Percentiles rank a stretch among this genome's conserved stretches.
Conservation (phyloP, 2,113 vertebrate species). For the Paracanthobrama guichenoti region DNA sequence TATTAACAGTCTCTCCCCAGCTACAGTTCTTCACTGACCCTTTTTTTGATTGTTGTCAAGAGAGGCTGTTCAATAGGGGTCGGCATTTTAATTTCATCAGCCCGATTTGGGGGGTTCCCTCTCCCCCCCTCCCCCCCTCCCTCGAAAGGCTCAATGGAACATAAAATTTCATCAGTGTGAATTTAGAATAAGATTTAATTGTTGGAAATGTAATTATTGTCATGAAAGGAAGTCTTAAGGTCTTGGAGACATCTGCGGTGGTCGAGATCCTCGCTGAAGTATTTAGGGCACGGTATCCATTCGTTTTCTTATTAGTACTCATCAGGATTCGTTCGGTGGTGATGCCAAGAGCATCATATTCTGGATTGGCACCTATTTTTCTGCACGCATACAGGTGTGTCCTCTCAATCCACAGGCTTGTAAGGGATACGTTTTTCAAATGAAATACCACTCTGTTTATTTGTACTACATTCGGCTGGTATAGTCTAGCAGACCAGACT, state of each 20-base stretch:
- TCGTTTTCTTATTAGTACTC: background rate
- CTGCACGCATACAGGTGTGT: constrained; percentile 27
- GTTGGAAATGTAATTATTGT: constrained; percentile 64
- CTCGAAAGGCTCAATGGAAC: constrained; percentile 59
- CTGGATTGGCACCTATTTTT: background rate
- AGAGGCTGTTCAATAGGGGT: constrained; percentile 60
- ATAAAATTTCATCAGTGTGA: constrained; percentile 57
- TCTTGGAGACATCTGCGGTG: constrained; percentile 43
- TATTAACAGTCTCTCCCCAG: constrained; percentile 66
- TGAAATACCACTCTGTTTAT: background rate
- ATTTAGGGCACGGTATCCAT: constrained; percentile 26
- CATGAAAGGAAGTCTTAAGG: constrained; percentile 42
- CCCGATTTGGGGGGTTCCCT: background rate
- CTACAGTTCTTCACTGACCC: constrained; percentile 65
- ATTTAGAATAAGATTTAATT: constrained; percentile 65
- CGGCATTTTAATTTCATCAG: constrained; percentile 69
- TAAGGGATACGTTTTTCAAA: background rate
- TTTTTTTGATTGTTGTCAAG: constrained; percentile 67
- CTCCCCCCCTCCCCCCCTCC: constrained; percentile 22
- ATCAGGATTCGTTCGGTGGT: background rate
- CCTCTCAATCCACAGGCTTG: background rate
- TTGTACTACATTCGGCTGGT: constrained; percentile 3
- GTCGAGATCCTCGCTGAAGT: background rate
- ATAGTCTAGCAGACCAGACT: constrained; percentile 31
- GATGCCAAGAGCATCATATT: constrained; percentile 17